A percentile compares a stretch with the other conserved stretches of the same genome.
Evolutionary conservation across 53 echinoderm and acorn worm genomes (phyloP).

Genomic region (Pentamera pediparva): DNA sequence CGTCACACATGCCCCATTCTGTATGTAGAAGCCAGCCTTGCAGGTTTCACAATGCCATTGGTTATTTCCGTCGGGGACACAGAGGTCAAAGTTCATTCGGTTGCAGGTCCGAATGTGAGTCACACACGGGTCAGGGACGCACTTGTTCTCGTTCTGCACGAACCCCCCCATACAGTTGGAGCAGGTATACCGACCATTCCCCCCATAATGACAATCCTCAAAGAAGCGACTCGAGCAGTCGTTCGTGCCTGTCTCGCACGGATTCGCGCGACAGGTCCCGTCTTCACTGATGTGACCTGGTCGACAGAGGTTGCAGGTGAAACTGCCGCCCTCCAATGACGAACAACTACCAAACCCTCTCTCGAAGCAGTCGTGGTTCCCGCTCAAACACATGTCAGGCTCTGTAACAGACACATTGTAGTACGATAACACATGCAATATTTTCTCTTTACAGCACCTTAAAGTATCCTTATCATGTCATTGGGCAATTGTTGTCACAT

Average conservation of each 20-base stretch:
- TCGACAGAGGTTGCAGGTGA: neutral
- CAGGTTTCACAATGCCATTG: conserved; percentile 22
- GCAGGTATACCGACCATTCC: conserved; percentile 1
- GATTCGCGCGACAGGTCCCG: neutral
- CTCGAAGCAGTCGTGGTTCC: conserved; percentile 11
- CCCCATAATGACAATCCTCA: neutral
- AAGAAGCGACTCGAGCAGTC: conserved; percentile 7
- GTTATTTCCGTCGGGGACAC: conserved; percentile 21
- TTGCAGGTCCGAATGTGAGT: neutral
- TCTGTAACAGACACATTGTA: neutral
- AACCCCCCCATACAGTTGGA: neutral
- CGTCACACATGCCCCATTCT: conserved; percentile 6
- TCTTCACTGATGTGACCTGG: neutral
- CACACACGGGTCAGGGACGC: conserved; percentile 13
- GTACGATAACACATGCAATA: neutral
- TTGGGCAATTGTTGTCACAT: neutral
- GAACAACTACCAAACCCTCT: neutral
- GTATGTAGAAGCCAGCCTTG: neutral
- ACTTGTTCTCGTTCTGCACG: neutral
- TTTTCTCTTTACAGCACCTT: neutral
- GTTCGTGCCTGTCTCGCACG: neutral
- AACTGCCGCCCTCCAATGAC: neutral
- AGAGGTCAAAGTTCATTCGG: neutral
- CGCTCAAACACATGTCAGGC: neutral
- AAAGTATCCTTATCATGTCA: neutral